Percentiles rank a stretch among this genome's conserved stretches.
Conservation (phyloP, 2,888 invertebrate species). For the Tipula lateralis region DNA sequence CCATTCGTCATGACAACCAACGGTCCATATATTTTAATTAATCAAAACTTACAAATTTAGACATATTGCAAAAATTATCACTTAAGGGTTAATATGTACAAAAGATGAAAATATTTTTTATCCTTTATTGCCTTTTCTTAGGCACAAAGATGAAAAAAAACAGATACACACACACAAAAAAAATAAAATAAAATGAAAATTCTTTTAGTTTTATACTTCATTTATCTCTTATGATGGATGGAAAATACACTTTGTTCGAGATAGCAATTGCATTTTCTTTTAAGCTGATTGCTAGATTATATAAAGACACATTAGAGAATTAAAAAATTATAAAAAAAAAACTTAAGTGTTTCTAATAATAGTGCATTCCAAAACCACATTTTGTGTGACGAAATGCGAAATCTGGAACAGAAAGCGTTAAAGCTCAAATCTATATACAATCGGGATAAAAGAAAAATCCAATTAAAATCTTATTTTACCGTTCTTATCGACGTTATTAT, state of each 20-base stretch:
- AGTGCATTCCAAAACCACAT: neutral
- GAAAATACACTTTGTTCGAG: neutral
- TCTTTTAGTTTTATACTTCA: constrained; percentile 24
- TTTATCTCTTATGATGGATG: neutral
- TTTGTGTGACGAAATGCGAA: neutral
- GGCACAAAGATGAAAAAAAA: neutral
- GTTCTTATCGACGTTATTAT: constrained; percentile 5
- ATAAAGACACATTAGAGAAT: constrained; percentile 24
- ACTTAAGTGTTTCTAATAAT: neutral
- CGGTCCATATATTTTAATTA: neutral
- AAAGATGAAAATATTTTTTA: neutral
- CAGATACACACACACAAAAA: no score
- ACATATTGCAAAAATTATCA: constrained; percentile 24
- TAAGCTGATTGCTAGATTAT: constrained; percentile 24
- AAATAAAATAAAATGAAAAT: no score
- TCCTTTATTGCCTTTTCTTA: constrained; percentile 14
- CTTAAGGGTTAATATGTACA: constrained; percentile 13
- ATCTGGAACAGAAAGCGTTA: neutral
- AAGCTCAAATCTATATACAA: neutral
- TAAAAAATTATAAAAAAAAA: neutral
- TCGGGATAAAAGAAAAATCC: neutral
- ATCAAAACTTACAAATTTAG: neutral
- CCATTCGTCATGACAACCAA: neutral
- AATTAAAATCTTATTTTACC: neutral
- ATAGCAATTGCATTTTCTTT: constrained; percentile 14